A percentile compares a stretch with the other conserved stretches of the same genome.
Evolutionary conservation across 1,140 invertebrate species (phyloP).

Genomic region (Drosophila grimshawi): DNA sequence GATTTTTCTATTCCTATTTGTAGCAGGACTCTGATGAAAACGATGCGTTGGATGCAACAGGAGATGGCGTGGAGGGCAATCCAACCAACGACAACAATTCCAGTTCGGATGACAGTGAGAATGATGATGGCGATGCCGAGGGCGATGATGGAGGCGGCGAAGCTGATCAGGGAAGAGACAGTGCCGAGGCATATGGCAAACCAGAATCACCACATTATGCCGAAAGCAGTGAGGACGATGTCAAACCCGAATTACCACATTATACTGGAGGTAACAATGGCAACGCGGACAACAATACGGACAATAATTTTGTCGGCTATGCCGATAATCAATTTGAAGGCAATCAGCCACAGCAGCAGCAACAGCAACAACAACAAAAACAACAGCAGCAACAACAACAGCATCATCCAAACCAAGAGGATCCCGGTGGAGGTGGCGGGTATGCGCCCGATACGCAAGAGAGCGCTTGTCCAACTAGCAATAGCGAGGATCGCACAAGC

Average conservation of each 20-base stretch:
- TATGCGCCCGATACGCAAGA: background rate
- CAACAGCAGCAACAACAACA: conserved; percentile 14
- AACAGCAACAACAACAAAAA: background rate
- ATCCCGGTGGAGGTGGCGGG: background rate
- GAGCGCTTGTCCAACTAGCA: background rate
- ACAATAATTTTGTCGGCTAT: background rate
- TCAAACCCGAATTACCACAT: too few relatives aligned
- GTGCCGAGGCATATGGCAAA: too few relatives aligned
- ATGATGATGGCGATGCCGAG: background rate
- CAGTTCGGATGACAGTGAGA: background rate
- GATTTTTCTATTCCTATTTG: background rate
- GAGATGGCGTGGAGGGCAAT: background rate
- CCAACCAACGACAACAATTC: too few relatives aligned
- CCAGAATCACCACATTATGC: background rate
- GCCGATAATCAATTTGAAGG: background rate
- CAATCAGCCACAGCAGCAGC: background rate
- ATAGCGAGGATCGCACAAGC: conserved; percentile 50
- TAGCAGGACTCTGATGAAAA: conserved; percentile 14
- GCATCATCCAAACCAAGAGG: background rate
- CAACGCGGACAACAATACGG: background rate
- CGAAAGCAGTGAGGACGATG: background rate
- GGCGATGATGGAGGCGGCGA: background rate
- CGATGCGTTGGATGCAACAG: background rate
- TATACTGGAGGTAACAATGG: background rate
- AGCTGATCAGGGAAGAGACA: too few relatives aligned